These are phyloP conservation scores for Pangasius larnaudii DNA, from an alignment of 2,797 vertebrate species.

Conservation along the genomic window DNA sequence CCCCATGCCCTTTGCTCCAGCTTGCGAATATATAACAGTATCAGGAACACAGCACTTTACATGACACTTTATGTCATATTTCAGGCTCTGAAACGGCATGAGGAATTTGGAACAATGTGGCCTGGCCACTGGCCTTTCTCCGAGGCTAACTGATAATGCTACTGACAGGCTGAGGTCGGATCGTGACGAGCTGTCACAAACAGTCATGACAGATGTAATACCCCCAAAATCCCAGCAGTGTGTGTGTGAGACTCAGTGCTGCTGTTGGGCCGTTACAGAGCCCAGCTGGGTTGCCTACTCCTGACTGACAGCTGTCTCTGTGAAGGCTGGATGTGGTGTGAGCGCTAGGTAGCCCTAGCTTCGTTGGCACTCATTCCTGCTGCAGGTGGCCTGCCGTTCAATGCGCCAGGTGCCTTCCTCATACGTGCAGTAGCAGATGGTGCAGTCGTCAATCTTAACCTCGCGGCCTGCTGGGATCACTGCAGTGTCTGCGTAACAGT, in stretches of 20 bases:
- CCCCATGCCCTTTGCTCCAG: constrained; percentile 45
- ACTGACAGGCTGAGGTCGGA: constrained; percentile 57
- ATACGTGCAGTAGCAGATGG: constrained; percentile 98
- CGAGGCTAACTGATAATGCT: constrained; percentile 46
- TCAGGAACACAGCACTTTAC: constrained; percentile 64
- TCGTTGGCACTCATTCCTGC: constrained; percentile 93
- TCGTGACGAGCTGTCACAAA: constrained; percentile 53
- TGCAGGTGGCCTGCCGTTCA: constrained; percentile 96
- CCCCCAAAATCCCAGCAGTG: constrained; percentile 39
- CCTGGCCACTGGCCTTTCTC: constrained; percentile 36
- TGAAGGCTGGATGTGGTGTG: constrained; percentile 63
- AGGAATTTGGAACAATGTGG: constrained; percentile 42
- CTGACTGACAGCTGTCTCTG: constrained; percentile 65
- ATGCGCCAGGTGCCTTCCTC: constrained; percentile 98
- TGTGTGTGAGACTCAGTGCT: constrained; percentile 35
- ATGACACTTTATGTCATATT: constrained; percentile 48
- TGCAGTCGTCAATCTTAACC: constrained; percentile 95
- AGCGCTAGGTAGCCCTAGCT: constrained; percentile 73
- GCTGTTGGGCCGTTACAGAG: constrained; percentile 47
- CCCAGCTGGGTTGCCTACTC: constrained; percentile 55
- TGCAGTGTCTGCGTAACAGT: constrained; percentile 93
- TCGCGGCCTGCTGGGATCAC: constrained; percentile 97
- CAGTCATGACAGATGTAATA: constrained; percentile 49
- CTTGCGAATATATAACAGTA: constrained; percentile 30
- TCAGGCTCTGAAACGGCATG: constrained; percentile 39